Evolutionary conservation across 2,113 vertebrate species (phyloP).

Genomic region (Numida meleagris): DNA sequence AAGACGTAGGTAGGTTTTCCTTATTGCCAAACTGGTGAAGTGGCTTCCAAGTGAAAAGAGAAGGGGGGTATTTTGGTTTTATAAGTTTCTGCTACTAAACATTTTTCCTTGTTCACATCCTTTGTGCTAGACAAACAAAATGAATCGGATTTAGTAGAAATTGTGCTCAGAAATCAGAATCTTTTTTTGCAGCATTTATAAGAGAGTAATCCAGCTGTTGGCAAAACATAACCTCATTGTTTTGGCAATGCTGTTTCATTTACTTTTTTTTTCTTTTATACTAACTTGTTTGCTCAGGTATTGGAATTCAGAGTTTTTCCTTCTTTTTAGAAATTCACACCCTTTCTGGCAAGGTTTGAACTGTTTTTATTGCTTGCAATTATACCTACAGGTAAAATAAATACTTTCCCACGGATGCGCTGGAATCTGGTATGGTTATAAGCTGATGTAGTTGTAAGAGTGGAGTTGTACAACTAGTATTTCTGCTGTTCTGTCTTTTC

Average conservation of each 20-base stretch:
- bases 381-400: constrained; percentile 78
- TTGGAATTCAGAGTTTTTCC: constrained; percentile 76
- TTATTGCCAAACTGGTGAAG: neutral
- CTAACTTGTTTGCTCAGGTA: constrained; percentile 80
- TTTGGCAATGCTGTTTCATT: constrained; percentile 64
- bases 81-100: neutral
- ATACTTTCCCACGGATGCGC: constrained; percentile 79
- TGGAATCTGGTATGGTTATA: constrained; percentile 61
- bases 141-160: constrained; percentile 4
- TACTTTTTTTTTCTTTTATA: constrained; percentile 49
- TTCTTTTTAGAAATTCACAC: constrained; percentile 76
- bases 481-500: constrained; percentile 67
- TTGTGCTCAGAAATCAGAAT: constrained; percentile 28
- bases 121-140: neutral
- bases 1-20: neutral
- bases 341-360: constrained; percentile 74
- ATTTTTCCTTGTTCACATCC: neutral
- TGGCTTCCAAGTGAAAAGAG: constrained; percentile 4
- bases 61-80: neutral
- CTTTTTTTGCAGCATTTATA: constrained; percentile 27
- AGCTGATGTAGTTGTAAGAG: constrained; percentile 55
- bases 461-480: constrained; percentile 69
- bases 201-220: constrained; percentile 70
- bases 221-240: constrained; percentile 74
- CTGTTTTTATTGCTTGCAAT: constrained; percentile 76